phyloP scores from a whole-genome alignment of 2,113 vertebrate species.

The Camelus dromedarius region DNA sequence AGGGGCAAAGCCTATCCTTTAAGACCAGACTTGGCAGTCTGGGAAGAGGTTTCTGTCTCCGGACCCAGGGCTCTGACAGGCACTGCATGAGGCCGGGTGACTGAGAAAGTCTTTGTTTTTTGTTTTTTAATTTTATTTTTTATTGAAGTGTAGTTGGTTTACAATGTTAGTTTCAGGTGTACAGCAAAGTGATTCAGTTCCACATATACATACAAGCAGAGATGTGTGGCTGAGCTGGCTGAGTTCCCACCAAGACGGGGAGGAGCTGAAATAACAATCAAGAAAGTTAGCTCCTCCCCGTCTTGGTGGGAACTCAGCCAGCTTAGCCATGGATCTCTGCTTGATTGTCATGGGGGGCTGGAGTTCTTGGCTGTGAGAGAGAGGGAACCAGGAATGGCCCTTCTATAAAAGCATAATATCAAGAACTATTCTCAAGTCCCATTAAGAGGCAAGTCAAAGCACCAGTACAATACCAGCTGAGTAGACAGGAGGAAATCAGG shows the following conservation, averaged over 20 bases:
- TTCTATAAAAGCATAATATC: background rate
- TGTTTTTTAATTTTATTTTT: too few species aligned
- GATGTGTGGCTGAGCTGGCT: too few species aligned
- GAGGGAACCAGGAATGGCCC: background rate
- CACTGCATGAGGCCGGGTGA: background rate
- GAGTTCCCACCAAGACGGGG: too few species aligned
- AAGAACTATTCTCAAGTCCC: background rate
- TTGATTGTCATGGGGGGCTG: background rate
- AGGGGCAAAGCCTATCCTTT: background rate
- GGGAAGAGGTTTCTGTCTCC: background rate
- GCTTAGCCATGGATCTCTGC: background rate
- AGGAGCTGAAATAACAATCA: too few species aligned
- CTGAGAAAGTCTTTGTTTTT: background rate
- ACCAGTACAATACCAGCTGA: background rate
- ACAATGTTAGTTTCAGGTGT: too few species aligned
- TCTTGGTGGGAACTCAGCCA: background rate
- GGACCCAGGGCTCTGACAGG: background rate
- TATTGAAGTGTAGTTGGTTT: too few species aligned
- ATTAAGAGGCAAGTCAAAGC: background rate
- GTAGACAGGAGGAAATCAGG: background rate
- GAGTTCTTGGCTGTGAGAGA: background rate
- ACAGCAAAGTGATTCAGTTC: too few species aligned
- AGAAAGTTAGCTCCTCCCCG: background rate
- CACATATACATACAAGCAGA: too few species aligned
- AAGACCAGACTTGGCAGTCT: background rate